Base-by-base conservation (phyloP, 2,113 vertebrate species). In the Polypterus bichir region DNA sequence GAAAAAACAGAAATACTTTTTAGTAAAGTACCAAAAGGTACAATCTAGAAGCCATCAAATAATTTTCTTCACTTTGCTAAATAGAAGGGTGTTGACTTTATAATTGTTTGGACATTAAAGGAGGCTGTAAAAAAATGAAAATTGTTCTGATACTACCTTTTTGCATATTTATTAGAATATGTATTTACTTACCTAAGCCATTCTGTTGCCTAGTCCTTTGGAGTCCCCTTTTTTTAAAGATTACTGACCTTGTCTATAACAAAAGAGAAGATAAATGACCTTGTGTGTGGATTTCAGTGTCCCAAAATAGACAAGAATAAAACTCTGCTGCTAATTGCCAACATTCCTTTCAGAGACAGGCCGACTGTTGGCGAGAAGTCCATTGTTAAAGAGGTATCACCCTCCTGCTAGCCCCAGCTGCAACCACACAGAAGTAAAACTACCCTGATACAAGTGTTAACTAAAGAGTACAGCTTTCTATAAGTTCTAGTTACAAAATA, bases 291-390 rank as follows among this genome's bases (percentile, higher is more conserved):
- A 74, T 70, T 66, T 60, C 64, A 66, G 63, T 49, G 77, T 81
- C 81, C 82, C 76, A 77, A 82, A 83, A 87, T 86, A 86, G 82
- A 86, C 79, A 78, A 83, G 74, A 74, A 74, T 69, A 74, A 58
- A 68, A 65, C 72, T 73, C 66, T 66, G 65, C 65, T 69, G 68
- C 79, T 79, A 78, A 77, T 74, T 73, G 78, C 76, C 73, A 68
- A 72, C 74, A 82, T 77, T 81, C 76, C 74, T 67, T 70, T 71
- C 74, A 64, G 70, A 70, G 69, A 69, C 58, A 71, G 69, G 72
- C 68, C 60, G 60, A 68, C 71, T 59, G 71, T 73, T 69, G 66
- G 62, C 51, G 66, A 66, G 62, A 53, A 59, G 62, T 68, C 68
- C 66, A 70, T 73, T 67, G 70, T 70, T 70, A 65, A 75, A 73